Conservation (phyloP, 2,797 vertebrate genomes). For the Potorous gilbertii region DNA sequence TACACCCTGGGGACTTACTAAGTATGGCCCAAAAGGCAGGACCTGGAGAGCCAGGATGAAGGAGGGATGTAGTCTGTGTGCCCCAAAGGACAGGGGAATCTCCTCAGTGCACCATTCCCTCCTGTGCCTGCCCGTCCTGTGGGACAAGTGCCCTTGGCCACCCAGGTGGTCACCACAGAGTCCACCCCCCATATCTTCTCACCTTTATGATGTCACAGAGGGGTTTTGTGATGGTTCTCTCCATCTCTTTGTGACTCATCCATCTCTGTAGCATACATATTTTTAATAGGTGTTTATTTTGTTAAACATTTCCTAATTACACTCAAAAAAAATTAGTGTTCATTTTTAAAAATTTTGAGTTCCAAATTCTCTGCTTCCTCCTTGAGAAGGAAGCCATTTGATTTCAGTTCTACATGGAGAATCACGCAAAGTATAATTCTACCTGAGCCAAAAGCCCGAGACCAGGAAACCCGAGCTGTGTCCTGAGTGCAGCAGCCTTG, state of each 20-base stretch:
- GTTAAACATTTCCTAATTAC: background rate
- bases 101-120: background rate
- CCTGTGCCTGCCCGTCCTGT: background rate
- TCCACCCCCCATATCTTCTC: background rate
- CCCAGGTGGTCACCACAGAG: background rate
- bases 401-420: too few relatives aligned
- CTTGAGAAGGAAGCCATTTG: background rate
- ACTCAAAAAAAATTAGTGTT: background rate
- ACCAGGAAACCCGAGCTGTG: too few relatives aligned
- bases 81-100: background rate
- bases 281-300: background rate
- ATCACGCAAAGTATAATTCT: background rate
- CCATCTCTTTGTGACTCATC: background rate
- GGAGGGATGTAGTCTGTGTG: background rate
- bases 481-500: too few relatives aligned
- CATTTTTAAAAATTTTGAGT: background rate
- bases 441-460: background rate
- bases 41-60: too few relatives aligned
- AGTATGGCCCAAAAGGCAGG: background rate
- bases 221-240: background rate
- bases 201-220: background rate
- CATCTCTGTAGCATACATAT: background rate
- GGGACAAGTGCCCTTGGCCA: too few relatives aligned
- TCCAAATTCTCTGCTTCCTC: background rate
- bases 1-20: too few relatives aligned